These are phyloP conservation scores for Sitobion miscanthi DNA, from an alignment of 1,140 invertebrate species.

Conservation along the genomic window DNA sequence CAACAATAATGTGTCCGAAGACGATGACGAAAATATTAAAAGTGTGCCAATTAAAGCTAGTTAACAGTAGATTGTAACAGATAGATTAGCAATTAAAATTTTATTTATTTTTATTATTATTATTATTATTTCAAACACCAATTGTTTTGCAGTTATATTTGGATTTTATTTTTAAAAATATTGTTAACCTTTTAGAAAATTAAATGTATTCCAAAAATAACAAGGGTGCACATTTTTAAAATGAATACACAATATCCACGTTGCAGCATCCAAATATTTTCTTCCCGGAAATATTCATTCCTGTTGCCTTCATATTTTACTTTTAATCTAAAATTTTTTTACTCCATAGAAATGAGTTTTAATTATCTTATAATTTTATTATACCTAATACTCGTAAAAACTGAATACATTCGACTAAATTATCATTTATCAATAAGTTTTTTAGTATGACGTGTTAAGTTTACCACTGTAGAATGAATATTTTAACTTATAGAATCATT, in stretches of 20 bases:
- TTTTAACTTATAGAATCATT: not conserved
- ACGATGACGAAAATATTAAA: conserved; percentile 41
- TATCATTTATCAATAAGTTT: no score
- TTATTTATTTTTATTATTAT: no score
- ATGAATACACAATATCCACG: not conserved
- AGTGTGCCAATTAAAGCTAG: conserved; percentile 15
- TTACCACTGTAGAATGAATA: not conserved
- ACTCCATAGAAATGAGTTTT: no score
- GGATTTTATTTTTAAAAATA: not conserved
- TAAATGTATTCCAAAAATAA: not conserved
- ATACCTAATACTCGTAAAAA: no score
- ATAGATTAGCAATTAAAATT: no score
- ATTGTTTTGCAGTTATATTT: not conserved
- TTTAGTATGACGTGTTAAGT: not conserved
- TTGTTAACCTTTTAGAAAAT: not conserved
- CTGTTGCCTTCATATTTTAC: no score
- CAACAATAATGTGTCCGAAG: conserved; percentile 36
- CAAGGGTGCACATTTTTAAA: not conserved
- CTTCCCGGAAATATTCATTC: no score
- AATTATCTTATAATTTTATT: no score
- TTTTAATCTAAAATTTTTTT: no score
- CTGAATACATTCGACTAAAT: no score
- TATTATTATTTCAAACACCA: no score
- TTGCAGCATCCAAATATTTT: no score
- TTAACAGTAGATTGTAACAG: not conserved